These are phyloP conservation scores for Phoebastria nigripes DNA, from an alignment of 2,797 vertebrate genomes.

Conservation along the genomic window DNA sequence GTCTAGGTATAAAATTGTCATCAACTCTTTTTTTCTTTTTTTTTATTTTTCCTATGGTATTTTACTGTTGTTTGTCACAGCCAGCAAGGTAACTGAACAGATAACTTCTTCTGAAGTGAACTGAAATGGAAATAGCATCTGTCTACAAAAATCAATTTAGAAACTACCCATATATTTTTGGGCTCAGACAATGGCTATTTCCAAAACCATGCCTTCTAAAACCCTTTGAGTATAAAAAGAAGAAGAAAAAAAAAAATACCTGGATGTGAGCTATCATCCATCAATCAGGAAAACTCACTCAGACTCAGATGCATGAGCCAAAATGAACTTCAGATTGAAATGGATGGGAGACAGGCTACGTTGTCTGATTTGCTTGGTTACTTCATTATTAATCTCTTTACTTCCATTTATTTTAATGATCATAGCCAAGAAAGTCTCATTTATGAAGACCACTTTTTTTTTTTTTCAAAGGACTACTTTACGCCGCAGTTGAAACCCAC, in stretches of 20 bases:
- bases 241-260: background rate
- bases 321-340: constrained; percentile 50
- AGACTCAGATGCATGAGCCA: background rate
- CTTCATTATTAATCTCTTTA: constrained; percentile 59
- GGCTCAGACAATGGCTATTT: constrained; percentile 7
- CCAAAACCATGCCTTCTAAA: background rate
- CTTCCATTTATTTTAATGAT: constrained; percentile 48
- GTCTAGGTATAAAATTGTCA: background rate
- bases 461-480: background rate
- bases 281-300: constrained; percentile 40
- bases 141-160: constrained; percentile 31
- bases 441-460: background rate
- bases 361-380: constrained; percentile 49
- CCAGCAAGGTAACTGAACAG: background rate
- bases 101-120: constrained; percentile 6
- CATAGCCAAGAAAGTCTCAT: constrained; percentile 37
- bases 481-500: fast-evolving
- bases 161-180: background rate
- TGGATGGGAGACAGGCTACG: background rate
- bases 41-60: background rate
- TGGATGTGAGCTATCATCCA: background rate
- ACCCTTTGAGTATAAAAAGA: background rate
- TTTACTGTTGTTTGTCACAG: background rate
- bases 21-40: background rate
- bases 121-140: constrained; percentile 41